Evolutionary conservation across 1,140 invertebrate species (phyloP).

Genomic region (Philopotamus ludificatus): DNA sequence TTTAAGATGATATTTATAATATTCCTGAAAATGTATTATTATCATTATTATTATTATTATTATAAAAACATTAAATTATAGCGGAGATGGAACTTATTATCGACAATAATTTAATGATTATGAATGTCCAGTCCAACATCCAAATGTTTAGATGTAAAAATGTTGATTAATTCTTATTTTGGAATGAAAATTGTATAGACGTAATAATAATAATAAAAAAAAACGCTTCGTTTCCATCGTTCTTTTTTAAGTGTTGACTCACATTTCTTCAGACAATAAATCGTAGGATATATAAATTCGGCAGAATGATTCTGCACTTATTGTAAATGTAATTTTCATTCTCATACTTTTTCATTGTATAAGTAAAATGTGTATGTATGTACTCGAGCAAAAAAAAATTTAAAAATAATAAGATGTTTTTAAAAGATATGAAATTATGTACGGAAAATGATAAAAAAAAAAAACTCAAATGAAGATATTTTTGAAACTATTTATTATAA

Average conservation of each 20-base stretch:
- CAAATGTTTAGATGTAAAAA: constrained; percentile 25
- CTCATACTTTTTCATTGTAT: constrained; percentile 19
- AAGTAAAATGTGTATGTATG: constrained; percentile 9
- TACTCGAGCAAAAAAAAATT: no score
- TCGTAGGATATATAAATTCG: constrained; percentile 34
- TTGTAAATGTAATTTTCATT: constrained; percentile 20
- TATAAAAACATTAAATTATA: no score
- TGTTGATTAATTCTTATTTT: constrained; percentile 15
- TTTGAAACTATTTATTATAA: constrained; percentile 23
- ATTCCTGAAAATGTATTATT: no score
- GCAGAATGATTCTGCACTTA: constrained; percentile 14
- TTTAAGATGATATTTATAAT: no score
- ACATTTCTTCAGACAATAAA: constrained; percentile 42
- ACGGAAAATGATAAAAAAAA: constrained; percentile 15
- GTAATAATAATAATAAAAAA: no score
- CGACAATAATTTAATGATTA: no score
- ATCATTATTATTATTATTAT: no score
- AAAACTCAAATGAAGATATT: constrained; percentile 3
- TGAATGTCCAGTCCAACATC: no score
- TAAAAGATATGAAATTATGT: constrained; percentile 10
- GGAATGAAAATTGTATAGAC: no score
- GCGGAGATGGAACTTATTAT: no score
- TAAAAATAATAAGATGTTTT: constrained; percentile 8
- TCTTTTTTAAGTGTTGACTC: constrained; percentile 22
- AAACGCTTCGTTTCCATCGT: constrained; percentile 5